Evolutionary conservation across 2,888 invertebrate species (phyloP), one percentile per base, ranked within the genome.

Genomic region (Dusona sp.): DNA sequence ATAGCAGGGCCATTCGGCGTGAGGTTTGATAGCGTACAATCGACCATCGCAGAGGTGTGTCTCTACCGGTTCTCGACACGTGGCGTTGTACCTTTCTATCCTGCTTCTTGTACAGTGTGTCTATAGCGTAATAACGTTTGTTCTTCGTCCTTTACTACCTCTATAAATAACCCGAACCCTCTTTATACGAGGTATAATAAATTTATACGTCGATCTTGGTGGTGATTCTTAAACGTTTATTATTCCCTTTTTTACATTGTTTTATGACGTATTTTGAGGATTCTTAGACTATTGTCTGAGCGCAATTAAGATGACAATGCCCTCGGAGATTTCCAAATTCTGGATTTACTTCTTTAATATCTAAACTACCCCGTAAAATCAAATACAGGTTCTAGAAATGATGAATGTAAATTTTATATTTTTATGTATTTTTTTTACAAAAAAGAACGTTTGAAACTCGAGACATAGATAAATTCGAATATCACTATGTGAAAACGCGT

Each of bases 1-100:
- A 64, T 51, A 70, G 70, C 48, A 48, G 70, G 51, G 13, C 75
- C 54, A 79, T 79, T 79, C 86, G 72, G 48, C 51, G 57, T 54
- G 57, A 67, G 77, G 57, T 73, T 83, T 57, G 73, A 86, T 81
- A 81, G 77, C 73, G 68, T 61, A 33, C 64, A 70, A 85, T 82
- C 82, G 64, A 42, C 75, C 72, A 61, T 73, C 51, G 70, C 8
- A 73, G 29, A 78, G 57, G 45, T 72, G 70, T 70, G 70, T n/a
- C 54, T 72, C 73, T 36, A 54, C n/a, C 42, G 13, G 51, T 74
- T 65, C 11, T n/a, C 38, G 51, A 51, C 64, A 65, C 19, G 45
- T 22, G 61, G 61, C 61, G 61, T n/a, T 61, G 42, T 51, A 74
- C 54, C 25, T 81, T 25, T 48, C 16, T 70, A 68, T 61, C 61